Percentiles rank a stretch among this genome's conserved stretches.
These are phyloP conservation scores for Cryptus armator DNA, from an alignment of 2,888 invertebrate genomes.

Conservation along the genomic window DNA sequence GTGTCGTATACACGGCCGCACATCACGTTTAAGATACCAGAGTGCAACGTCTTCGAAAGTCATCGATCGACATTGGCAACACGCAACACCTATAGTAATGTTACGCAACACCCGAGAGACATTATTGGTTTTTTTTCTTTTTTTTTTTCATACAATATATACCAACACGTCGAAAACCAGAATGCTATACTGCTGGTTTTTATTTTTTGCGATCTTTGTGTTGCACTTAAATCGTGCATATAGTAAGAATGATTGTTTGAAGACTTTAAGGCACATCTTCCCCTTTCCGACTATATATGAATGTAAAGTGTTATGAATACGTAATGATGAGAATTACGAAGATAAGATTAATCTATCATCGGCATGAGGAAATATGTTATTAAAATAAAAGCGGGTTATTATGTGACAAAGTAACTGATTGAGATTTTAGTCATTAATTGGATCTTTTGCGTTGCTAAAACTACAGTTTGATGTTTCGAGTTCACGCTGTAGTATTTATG, in stretches of 20 bases:
- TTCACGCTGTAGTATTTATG: conserved; percentile 71
- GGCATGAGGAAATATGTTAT: not conserved
- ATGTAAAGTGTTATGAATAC: no score
- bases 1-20: conserved; percentile 36
- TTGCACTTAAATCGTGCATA: no score
- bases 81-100: conserved; percentile 45
- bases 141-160: conserved; percentile 14
- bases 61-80: conserved; percentile 56
- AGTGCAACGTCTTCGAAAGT: conserved; percentile 48
- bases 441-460: not conserved
- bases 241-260: no score
- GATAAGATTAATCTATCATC: not conserved
- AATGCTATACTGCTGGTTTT: not conserved
- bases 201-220: no score
- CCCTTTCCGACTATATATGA: no score
- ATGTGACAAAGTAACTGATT: not conserved
- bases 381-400: not conserved
- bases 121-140: conserved; percentile 8
- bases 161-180: not conserved
- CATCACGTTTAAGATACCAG: not conserved
- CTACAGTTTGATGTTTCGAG: conserved; percentile 58
- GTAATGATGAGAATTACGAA: no score
- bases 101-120: conserved; percentile 15
- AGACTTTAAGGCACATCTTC: no score
- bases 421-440: conserved; percentile 14